These are phyloP conservation scores for Gisinianus flammeolus DNA, from an alignment of 2,888 invertebrate genomes.

Conservation along the genomic window DNA sequence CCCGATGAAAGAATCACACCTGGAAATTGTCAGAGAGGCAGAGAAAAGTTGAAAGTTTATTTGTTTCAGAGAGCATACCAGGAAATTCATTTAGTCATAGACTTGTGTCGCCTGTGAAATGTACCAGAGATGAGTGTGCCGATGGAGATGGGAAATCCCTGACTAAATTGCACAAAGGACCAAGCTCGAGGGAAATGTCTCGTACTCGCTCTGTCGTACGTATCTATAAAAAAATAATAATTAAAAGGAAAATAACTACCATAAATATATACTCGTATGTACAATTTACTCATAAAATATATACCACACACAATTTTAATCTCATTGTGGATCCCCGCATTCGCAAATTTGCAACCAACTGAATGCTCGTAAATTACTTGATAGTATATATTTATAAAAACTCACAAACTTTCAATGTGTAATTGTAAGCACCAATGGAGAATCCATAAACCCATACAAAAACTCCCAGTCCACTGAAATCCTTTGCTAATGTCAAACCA, in stretches of 20 bases:
- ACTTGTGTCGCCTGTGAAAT: no score
- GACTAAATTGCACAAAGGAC: conserved; percentile 87
- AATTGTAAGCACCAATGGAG: conserved; percentile 85
- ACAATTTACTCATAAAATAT: no score
- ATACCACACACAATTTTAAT: no score
- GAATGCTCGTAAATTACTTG: no score
- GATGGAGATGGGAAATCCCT: conserved; percentile 81
- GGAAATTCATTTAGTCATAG: no score
- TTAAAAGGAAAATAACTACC: no score
- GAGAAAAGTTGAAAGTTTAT: no score
- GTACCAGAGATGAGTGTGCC: conserved; percentile 82
- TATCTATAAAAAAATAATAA: no score
- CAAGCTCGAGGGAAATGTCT: conserved; percentile 85
- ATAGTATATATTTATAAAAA: no score
- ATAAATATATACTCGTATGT: no score
- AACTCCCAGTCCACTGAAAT: conserved; percentile 74
- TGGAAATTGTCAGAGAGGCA: not conserved
- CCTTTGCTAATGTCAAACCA: conserved; percentile 50
- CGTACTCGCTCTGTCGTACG: conserved; percentile 82
- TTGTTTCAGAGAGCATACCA: not conserved
- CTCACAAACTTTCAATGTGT: conserved; percentile 87
- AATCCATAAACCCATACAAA: conserved; percentile 68
- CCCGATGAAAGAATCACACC: conserved; percentile 5
- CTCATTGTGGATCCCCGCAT: no score
- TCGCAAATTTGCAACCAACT: no score